Percentiles rank a stretch among this genome's conserved stretches.
Evolutionary conservation across 2,888 invertebrate species (phyloP).

Genomic region (Prosopocoilus inquinatus): DNA sequence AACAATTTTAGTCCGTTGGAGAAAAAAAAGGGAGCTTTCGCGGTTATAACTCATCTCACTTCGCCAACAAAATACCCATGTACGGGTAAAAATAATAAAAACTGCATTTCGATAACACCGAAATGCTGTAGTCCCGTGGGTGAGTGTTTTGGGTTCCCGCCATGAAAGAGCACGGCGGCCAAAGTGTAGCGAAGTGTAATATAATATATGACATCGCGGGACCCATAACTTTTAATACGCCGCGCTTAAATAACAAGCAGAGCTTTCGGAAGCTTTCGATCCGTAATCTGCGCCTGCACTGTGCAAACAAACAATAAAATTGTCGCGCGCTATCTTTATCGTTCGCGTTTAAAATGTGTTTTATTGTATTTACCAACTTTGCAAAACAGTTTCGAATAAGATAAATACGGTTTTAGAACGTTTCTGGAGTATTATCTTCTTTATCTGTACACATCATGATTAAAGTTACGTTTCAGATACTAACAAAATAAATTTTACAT

Average conservation of each 20-base stretch:
- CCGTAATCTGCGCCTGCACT: background rate
- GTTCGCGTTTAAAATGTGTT: background rate
- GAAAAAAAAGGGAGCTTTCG: background rate
- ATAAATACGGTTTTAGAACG: no score
- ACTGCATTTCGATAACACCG: constrained; percentile 18
- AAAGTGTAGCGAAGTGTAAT: background rate
- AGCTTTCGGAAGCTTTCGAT: background rate
- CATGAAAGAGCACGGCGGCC: background rate
- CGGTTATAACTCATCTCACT: background rate
- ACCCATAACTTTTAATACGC: constrained; percentile 11
- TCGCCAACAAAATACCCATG: background rate
- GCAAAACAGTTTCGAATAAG: no score
- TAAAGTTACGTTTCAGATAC: no score
- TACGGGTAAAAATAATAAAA: constrained; percentile 15
- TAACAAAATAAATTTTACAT: no score
- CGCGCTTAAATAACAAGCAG: constrained; percentile 3
- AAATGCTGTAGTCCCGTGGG: constrained; percentile 18
- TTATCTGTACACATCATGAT: no score
- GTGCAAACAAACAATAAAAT: background rate
- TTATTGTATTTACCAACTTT: background rate
- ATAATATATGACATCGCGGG: constrained; percentile 10
- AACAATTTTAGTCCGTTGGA: background rate
- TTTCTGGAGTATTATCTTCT: no score
- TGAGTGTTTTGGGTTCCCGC: background rate
- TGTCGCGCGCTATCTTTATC: background rate